A percentile compares a stretch with the other conserved stretches of the same genome.
Evolutionary conservation across 2,113 vertebrate genomes (phyloP).

Genomic region (Entomyzon cyanotis): DNA sequence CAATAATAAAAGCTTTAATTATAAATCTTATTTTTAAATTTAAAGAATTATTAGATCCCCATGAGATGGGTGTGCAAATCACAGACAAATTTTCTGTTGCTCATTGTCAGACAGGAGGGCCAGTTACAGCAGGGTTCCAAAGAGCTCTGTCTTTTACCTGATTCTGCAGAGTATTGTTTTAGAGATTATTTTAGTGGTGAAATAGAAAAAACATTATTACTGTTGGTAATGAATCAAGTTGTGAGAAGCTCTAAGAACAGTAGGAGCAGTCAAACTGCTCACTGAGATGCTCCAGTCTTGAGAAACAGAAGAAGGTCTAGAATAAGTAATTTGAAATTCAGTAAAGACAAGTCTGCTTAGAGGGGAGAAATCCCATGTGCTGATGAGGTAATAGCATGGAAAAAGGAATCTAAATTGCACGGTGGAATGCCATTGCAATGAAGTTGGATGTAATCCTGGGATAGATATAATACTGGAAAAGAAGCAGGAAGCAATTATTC

Average conservation of each 20-base stretch:
- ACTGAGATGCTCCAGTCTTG: background rate
- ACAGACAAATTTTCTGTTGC: background rate
- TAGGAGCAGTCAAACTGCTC: background rate
- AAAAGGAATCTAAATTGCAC: background rate
- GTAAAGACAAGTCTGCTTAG: background rate
- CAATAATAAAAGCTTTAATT: background rate
- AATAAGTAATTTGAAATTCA: background rate
- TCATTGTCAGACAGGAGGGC: background rate
- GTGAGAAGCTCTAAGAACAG: background rate
- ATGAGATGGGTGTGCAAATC: background rate
- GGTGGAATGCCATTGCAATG: background rate
- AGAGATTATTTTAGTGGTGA: background rate
- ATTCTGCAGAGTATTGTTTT: background rate
- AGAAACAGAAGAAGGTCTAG: background rate
- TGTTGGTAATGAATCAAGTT: background rate
- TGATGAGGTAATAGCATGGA: background rate
- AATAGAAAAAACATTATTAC: background rate
- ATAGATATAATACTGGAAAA: background rate
- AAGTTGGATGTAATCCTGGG: background rate
- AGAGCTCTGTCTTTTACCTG: background rate
- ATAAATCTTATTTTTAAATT: background rate
- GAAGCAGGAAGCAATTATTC: slow-evolving; percentile 5
- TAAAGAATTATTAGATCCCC: background rate
- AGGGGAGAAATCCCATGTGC: background rate
- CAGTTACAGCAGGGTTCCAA: background rate